Base-by-base conservation (phyloP, 2,797 vertebrate species). In the Cottoperca gobio region DNA sequence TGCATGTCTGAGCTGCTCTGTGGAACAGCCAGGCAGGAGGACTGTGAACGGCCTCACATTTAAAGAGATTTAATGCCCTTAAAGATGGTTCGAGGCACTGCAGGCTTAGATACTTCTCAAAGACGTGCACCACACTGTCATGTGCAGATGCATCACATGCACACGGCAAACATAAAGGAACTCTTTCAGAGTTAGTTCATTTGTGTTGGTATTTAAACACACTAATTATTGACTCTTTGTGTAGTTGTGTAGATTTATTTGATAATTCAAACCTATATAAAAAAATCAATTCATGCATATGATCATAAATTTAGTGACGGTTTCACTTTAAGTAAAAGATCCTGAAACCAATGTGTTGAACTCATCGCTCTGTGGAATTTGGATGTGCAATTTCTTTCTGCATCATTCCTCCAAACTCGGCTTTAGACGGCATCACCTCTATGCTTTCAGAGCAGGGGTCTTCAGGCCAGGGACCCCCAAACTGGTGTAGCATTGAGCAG, bases 11-110 rank as follows among this genome's bases (percentile, higher is more conserved):
- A 82, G 76, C 55, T 62, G 53, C 75, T 89, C 58, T 81, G 67
- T 64, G 43, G 63, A 77, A 57, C 65, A 70, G 63, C 33, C 55
- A 62, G 49, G 33, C 35, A 58, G 82, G 58, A 80, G 46, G 71
- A 81, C 69, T 58, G 66, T 69, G 70, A 57, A 76, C 16, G 6
- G 78, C 37, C 40, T 60, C 66, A 60, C 59, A 73, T 82, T 85
- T 64, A 68, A 52, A 61, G 43, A 76, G 63, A 68, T 76, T 80
- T 86, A 83, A 88, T 84, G 73, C 1, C n/a, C 62, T 81, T 79
- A 78, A 78, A 85, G 71, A 85, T 81, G 61, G 65, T 77, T 80
- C 2, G 35, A 76, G 74, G 82, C 86, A n/a, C 6, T 48, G 73
- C 58, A 68, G 33, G 39, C 75, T 78, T 49, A 59, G 28, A 83